Conservation (phyloP, 2,113 vertebrate species). For the Chloropsis hardwickii region DNA sequence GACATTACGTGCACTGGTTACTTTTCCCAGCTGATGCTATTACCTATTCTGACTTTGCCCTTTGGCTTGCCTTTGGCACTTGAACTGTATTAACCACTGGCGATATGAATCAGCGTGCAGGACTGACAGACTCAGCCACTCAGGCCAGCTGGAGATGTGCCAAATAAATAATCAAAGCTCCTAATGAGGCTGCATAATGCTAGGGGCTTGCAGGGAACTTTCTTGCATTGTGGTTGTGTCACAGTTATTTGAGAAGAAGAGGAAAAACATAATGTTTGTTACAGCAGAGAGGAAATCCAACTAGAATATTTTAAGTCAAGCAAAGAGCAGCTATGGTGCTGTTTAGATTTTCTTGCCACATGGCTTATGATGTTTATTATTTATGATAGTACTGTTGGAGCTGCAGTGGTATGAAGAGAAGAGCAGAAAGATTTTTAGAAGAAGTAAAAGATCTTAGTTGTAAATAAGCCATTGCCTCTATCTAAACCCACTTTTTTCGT, state of each 20-base stretch:
- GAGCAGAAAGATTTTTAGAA: not conserved
- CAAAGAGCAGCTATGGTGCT: not conserved
- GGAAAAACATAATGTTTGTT: not conserved
- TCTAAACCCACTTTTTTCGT: not conserved
- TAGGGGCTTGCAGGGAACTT: constrained; percentile 14
- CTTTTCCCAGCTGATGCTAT: not conserved
- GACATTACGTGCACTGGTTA: not conserved
- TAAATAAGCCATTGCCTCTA: not conserved
- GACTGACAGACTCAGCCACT: not conserved
- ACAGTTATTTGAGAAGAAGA: not conserved
- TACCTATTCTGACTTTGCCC: constrained; percentile 31
- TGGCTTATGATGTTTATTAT: not conserved
- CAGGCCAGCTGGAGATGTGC: constrained; percentile 3
- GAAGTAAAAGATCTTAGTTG: not conserved
- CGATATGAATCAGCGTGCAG: not conserved
- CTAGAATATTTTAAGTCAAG: not conserved
- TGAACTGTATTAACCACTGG: not conserved
- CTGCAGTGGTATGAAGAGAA: not conserved
- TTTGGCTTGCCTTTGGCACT: constrained; percentile 52
- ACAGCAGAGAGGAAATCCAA: not conserved
- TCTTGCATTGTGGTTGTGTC: not conserved
- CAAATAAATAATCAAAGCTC: constrained; percentile 7
- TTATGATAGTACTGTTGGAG: not conserved
- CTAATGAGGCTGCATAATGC: constrained; percentile 28
- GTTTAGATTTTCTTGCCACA: not conserved